Percentiles rank a stretch among this genome's conserved stretches.
Evolutionary conservation across 2,888 invertebrate genomes (phyloP).

Genomic region (Synanthedon andrenaeformis): DNA sequence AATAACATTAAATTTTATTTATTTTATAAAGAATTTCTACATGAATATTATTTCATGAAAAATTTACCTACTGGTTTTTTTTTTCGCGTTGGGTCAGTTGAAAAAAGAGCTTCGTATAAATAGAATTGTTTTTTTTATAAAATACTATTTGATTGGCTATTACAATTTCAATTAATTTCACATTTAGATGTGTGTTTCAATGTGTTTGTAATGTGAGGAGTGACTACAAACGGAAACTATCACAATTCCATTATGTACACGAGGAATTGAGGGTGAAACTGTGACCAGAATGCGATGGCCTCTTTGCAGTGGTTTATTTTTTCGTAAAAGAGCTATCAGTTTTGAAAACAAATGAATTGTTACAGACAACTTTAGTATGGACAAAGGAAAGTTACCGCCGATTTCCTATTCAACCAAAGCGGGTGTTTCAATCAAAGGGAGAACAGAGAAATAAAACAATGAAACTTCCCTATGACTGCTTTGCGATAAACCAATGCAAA

Average conservation of each 20-base stretch:
- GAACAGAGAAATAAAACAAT: constrained; percentile 27
- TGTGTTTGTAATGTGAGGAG: not conserved
- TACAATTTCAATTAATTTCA: too few species aligned
- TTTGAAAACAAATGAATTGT: constrained; percentile 31
- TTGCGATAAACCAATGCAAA: not conserved
- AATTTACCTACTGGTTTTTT: too few species aligned
- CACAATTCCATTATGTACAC: constrained; percentile 18
- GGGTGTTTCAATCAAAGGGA: constrained; percentile 44
- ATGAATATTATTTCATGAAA: too few species aligned
- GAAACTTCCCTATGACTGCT: constrained; percentile 8
- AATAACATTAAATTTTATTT: too few species aligned
- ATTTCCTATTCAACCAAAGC: constrained; percentile 40
- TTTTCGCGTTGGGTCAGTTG: too few species aligned
- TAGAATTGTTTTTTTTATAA: too few species aligned
- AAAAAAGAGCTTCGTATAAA: too few species aligned
- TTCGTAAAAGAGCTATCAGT: constrained; percentile 6
- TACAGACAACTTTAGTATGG: constrained; percentile 31
- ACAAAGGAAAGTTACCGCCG: constrained; percentile 23
- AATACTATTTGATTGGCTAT: too few species aligned
- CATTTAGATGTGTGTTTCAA: not conserved
- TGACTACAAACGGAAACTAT: constrained; percentile 8
- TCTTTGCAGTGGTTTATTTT: constrained; percentile 10
- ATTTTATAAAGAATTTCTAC: too few species aligned
- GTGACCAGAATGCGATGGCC: constrained; percentile 11
- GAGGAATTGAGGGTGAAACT: constrained; percentile 8